phyloP scores from a whole-genome alignment of 2,797 vertebrate species.

The Notolepis coatsorum region DNA sequence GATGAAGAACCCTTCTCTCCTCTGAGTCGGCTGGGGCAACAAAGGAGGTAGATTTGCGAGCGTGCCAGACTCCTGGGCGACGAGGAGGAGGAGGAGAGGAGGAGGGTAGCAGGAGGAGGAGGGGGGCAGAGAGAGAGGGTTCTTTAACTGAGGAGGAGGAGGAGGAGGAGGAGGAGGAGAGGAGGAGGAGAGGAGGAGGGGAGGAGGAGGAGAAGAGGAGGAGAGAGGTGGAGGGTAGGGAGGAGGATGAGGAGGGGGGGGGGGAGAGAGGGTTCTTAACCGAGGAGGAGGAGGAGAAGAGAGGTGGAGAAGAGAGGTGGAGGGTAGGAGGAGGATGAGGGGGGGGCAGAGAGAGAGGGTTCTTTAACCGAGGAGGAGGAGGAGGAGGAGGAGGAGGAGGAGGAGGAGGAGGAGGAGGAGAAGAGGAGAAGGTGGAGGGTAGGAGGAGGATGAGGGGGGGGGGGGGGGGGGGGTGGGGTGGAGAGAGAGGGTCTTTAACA shows the following conservation, averaged over 20 bases:
- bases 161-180: background rate
- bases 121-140: too few species aligned
- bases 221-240: background rate
- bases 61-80: background rate
- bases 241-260: background rate
- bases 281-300: too few species aligned
- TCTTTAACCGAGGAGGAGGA: background rate
- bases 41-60: constrained; percentile 1
- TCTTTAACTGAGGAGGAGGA: too few species aligned
- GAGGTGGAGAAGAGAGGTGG: too few species aligned
- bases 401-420: background rate
- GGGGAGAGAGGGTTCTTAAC: too few species aligned
- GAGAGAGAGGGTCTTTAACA: constrained; percentile 8
- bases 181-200: background rate
- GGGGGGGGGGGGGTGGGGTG: background rate
- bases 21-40: background rate
- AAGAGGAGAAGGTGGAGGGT: background rate
- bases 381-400: background rate
- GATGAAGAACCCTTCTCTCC: background rate
- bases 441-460: background rate
- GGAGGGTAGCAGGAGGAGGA: too few species aligned
- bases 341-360: background rate
- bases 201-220: background rate
- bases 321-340: background rate
- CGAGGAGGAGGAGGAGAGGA: background rate